A percentile compares a stretch with the other conserved stretches of the same genome.
Evolutionary conservation across 2,888 invertebrate genomes (phyloP).

Genomic region (Merodon equestris): DNA sequence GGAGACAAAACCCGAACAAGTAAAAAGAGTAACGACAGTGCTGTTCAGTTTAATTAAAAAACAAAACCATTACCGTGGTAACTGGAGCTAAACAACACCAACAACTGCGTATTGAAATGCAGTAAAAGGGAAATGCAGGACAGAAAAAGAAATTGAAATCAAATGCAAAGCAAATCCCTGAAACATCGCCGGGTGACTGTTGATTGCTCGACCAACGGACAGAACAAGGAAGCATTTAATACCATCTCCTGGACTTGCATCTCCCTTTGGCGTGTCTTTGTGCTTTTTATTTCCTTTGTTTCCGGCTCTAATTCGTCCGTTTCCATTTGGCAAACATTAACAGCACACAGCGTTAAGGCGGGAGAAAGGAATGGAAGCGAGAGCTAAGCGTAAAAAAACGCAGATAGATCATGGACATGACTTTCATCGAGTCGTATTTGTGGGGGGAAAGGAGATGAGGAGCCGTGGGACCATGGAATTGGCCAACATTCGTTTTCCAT

Average conservation of each 20-base stretch:
- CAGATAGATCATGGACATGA: slow-evolving; percentile 42
- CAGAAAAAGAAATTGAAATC: slow-evolving; percentile 11
- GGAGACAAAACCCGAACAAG: too few relatives aligned
- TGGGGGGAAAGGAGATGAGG: too few relatives aligned
- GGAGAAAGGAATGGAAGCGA: neutral
- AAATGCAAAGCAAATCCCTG: slow-evolving; percentile 53
- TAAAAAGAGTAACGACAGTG: slow-evolving; percentile 16
- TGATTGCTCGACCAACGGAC: slow-evolving; percentile 36
- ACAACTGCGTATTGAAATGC: slow-evolving; percentile 15
- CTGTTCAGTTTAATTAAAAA: slow-evolving; percentile 64
- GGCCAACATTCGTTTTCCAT: slow-evolving; percentile 12
- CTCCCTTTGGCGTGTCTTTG: neutral
- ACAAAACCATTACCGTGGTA: too few relatives aligned
- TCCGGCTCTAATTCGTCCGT: slow-evolving; percentile 16
- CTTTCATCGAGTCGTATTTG: slow-evolving; percentile 43
- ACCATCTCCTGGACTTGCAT: neutral
- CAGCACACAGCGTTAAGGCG: slow-evolving; percentile 29
- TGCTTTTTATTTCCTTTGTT: neutral
- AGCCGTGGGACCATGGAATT: slow-evolving; percentile 14
- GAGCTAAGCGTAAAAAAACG: neutral
- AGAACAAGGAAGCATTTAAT: slow-evolving; percentile 40
- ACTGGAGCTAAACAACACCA: slow-evolving; percentile 26
- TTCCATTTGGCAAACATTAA: neutral
- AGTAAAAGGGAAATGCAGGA: slow-evolving; percentile 2
- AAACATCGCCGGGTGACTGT: slow-evolving; percentile 47